Percentiles rank a stretch among this genome's conserved stretches.
Evolutionary conservation across 2,797 vertebrate species (phyloP).

Genomic region (Sebastolobus altivelis): DNA sequence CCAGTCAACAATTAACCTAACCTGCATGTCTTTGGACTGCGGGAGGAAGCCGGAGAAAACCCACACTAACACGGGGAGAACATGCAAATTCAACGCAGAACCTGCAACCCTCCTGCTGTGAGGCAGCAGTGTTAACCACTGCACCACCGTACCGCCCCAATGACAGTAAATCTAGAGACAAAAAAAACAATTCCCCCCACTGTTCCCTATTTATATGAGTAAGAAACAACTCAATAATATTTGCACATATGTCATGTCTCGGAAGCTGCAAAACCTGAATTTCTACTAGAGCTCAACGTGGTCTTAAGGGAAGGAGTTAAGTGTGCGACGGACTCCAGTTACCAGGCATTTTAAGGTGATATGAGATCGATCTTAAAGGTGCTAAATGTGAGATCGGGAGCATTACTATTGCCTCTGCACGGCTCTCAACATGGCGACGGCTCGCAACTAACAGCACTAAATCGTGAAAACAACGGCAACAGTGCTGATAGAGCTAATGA

Average conservation of each 20-base stretch:
- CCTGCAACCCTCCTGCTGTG: not conserved
- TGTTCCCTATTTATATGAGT: not conserved
- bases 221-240: constrained; percentile 8
- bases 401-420: too few relatives aligned
- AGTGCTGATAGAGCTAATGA: too few relatives aligned
- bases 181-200: not conserved
- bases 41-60: too few relatives aligned
- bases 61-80: too few relatives aligned
- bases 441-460: too few relatives aligned
- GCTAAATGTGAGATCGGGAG: not conserved
- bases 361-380: not conserved
- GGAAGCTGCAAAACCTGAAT: not conserved
- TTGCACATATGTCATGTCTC: not conserved
- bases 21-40: too few relatives aligned
- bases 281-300: not conserved
- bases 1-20: too few relatives aligned
- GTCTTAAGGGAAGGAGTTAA: not conserved
- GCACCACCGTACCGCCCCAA: not conserved
- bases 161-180: not conserved
- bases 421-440: too few relatives aligned
- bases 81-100: too few relatives aligned
- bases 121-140: too few relatives aligned
- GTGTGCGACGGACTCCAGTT: not conserved
- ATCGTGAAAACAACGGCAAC: too few relatives aligned
- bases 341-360: not conserved